Conservation (phyloP, 1,140 invertebrate species). For the Plectus sambesii region DNA sequence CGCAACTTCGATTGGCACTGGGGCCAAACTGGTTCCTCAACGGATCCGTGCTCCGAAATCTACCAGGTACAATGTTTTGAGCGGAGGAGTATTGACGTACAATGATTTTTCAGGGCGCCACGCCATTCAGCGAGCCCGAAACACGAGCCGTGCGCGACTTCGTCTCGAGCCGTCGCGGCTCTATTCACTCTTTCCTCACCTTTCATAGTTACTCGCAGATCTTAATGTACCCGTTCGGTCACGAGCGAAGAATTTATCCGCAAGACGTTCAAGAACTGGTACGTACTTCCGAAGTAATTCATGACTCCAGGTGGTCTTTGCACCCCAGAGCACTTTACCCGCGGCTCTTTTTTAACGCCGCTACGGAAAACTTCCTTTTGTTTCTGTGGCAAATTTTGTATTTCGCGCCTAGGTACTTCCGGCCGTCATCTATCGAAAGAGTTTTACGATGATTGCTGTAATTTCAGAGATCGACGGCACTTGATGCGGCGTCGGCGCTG, state of each 20-base stretch:
- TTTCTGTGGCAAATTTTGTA: too few species aligned
- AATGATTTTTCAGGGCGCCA: slow-evolving; percentile 24
- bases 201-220: slow-evolving; percentile 42
- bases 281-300: too few species aligned
- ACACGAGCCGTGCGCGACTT: slow-evolving; percentile 42
- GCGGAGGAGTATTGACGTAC: slow-evolving; percentile 2
- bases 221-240: slow-evolving; percentile 45
- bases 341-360: too few species aligned
- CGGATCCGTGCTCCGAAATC: slow-evolving; percentile 45
- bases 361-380: too few species aligned
- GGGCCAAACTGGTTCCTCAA: slow-evolving; percentile 43
- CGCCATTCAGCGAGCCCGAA: slow-evolving; percentile 41
- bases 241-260: slow-evolving; percentile 41
- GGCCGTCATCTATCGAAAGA: neutral
- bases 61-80: slow-evolving; percentile 25
- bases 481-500: slow-evolving; percentile 37
- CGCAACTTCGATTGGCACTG: slow-evolving; percentile 42
- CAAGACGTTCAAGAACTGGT: slow-evolving; percentile 39
- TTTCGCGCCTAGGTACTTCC: too few species aligned
- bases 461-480: slow-evolving; percentile 35
- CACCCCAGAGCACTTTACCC: too few species aligned
- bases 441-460: slow-evolving; percentile 10
- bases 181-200: slow-evolving; percentile 38
- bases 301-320: too few species aligned
- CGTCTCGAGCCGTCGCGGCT: slow-evolving; percentile 24